Evolutionary conservation across 1,140 invertebrate species (phyloP), one percentile per base, ranked within the genome.

Genomic region (Mactra quadrangularis): DNA sequence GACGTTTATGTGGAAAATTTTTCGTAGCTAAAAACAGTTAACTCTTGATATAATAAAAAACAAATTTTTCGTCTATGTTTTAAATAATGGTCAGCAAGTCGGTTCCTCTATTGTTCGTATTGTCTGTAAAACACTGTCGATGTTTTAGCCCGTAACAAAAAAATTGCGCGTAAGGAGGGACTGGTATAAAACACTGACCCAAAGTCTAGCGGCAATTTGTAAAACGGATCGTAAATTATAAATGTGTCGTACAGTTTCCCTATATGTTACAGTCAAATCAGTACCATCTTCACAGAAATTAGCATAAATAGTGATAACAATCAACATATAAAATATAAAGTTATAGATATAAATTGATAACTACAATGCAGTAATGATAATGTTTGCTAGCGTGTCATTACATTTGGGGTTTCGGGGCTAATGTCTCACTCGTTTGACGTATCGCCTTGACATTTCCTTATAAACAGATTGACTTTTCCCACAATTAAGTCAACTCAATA

Each of bases 401-500:
- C 55, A n/a, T 19, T 19, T 38, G 31, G 2, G 11, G 31, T 53
- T 75, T 60, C 35, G 38, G 22, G 72, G 72, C 72, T 35, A 75
- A 60, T 57, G 57, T 75, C 72, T 55, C 72, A 57, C 53, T 22
- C 9, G 4, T 19, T 15, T 60, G 72, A 60, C 72, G 45, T 53
- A 60, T 47, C 38, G 45, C 1, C 22, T 75, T 75, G 72, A 75
- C 72, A 60, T 75, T 75, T 75, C 72, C 72, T 75, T 75, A 75
- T 75, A 75, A 57, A 75, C 72, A 60, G 60, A 60, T 60, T 57
- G 53, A 75, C 72, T 75, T 60, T n/a, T 75, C 72, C 72, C 72
- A 60, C 72, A 75, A 75, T 60, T 68, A 68, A 50, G 45, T 31
- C 15, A 47, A 27, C 31, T 75, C 38, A 45, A 38, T 53, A 53